Evolutionary conservation across 2,113 vertebrate species (phyloP), one percentile per base, ranked within the genome.

Genomic region (Pseudopodoces humilis): DNA sequence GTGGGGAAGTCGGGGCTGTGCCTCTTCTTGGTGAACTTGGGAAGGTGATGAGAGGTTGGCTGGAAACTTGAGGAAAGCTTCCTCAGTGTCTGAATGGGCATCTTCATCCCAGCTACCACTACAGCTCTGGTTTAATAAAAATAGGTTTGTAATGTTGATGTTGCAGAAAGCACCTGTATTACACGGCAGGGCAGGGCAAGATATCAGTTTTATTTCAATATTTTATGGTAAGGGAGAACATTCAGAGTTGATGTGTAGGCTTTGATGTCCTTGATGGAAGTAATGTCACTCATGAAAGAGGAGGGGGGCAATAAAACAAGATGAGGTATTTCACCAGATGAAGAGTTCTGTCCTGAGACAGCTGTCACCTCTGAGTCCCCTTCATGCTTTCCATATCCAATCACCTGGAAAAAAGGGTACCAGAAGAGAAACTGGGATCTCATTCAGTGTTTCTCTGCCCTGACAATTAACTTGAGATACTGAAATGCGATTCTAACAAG

Each of bases 161-260:
- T 91, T 92, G 95, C 91, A 77, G 72, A 89, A 92, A 97, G 86
- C 88, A 96, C 25, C 87, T 95, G 81, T 56, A 44, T 63, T 95
- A 94, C 94, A 86, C 90, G 15, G 50, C 79, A 64, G 68, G 43
- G 86, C 94, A 22, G 90, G 91, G 94, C 83, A 53, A n/a, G 71
- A 41, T 3, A 60, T 4, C 65, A 67, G 9, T 86, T 98, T 98
- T 99, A 99, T 97, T 98, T 97, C 93, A 99, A 96, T 98, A 99
- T 98, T 96, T 99, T 99, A 97, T 99, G 99, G 98, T 98, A 99
- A 33, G 99, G 99, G 97, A 99, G 98, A 76, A 99, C 98, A 86
- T 96, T 97, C 74, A 99, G 98, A 53, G 97, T 97, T 86, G 99
- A 98, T 67, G 98, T 99, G 97, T 99, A 99, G 65, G 98, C 97